Base-by-base conservation (phyloP, 1,140 invertebrate genomes). In the Scaptomyza hsui region DNA sequence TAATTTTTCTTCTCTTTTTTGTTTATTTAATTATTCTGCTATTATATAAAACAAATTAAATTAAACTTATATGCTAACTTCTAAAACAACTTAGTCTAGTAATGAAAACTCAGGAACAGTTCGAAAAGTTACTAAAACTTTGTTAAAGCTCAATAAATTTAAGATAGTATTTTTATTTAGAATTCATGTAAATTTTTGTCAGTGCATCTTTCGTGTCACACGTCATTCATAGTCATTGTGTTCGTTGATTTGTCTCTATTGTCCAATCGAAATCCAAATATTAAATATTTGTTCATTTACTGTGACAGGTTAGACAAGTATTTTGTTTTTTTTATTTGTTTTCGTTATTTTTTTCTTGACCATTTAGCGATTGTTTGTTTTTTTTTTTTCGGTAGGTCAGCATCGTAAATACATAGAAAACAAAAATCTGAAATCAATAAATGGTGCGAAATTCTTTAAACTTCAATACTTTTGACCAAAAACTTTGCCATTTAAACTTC, bases 251-350 rank as follows among this genome's bases (percentile, higher is more conserved):
- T 45, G 45, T 65, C 44, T 51, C 52, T 52, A 52, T 65, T 59
- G 52, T 64, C 47, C 15, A 55, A 64, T 44, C 61, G 35, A 57
- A 49, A 42, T 65, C 52, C 19, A 65, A 71, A 65, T 52, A 71
- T 59, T 55, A 59, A 71, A 71, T 52, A 65, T 71, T 65, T 65
- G 61, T 32, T 24, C 61, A 55, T 51, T 65, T 49, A 29, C 49
- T 57, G 61, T 65, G 68, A 71, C 68, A 65, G 68, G 68, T 71
- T 71, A 57, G 39, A 71, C 68, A 52, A 52, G 61, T 71, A 65
- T 71, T 71, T 70, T 55, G 13, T 59, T 16, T 24, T 42, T n/a
- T 53, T 48, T 41, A 29, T 29, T 26, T 56, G 15, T 24, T 55
- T 44, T 53, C 35, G n/a, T 52, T 57, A 19, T 21, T 13, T 41